Evolutionary conservation across 2,113 vertebrate genomes (phyloP).

Genomic region (Ivindomyrus marchei): DNA sequence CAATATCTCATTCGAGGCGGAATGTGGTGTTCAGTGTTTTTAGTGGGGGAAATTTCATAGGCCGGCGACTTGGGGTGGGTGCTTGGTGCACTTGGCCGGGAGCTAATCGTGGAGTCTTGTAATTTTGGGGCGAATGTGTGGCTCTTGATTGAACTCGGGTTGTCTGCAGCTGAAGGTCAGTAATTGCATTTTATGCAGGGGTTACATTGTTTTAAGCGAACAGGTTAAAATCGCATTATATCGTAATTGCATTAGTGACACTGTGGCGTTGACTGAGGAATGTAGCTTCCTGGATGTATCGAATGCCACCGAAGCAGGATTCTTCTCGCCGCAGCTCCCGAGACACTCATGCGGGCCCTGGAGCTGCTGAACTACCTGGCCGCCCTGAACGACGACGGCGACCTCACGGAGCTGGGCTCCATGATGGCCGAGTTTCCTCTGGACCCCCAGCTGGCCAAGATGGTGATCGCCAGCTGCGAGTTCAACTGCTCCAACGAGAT

Average conservation of each 20-base stretch:
- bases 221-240: constrained; percentile 46
- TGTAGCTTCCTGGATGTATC: neutral
- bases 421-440: constrained; percentile 98
- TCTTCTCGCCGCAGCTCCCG: constrained; percentile 70
- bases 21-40: neutral
- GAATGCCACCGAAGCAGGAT: neutral
- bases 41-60: constrained; percentile 2
- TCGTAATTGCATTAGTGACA: constrained; percentile 42
- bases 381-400: constrained; percentile 90
- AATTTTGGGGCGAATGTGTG: constrained; percentile 46
- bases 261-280: neutral
- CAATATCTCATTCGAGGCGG: neutral
- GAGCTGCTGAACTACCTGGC: constrained; percentile 94
- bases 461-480: constrained; percentile 98
- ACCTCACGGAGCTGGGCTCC: constrained; percentile 91
- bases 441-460: constrained; percentile 95
- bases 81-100: neutral
- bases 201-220: constrained; percentile 44
- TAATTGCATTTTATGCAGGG: neutral
- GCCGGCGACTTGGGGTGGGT: neutral
- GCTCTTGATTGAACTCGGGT: neutral
- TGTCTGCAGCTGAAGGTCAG: neutral
- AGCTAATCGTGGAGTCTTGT: constrained; percentile 41
- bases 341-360: constrained; percentile 92
- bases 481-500: constrained; percentile 98